Percentiles rank a stretch among this genome's conserved stretches.
phyloP scores from a whole-genome alignment of 2,797 vertebrate genomes.

The Peromyscus attwateri region DNA sequence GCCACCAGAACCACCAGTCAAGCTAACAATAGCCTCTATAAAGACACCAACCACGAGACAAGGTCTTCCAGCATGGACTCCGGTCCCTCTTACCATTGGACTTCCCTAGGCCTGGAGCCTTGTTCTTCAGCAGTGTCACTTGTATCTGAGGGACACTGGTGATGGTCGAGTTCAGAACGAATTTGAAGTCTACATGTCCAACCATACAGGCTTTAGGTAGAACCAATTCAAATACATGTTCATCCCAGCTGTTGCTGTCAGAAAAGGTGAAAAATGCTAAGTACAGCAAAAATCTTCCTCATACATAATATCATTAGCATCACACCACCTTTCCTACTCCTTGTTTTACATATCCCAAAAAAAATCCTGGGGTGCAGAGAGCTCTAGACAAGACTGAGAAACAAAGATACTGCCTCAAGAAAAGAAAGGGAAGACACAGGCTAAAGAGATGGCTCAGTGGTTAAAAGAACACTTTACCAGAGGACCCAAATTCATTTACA shows the following conservation, averaged over 20 bases:
- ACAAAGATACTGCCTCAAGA: background rate
- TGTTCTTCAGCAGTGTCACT: constrained; percentile 98
- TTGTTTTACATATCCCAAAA: background rate
- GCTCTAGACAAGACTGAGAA: background rate
- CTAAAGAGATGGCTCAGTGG: background rate
- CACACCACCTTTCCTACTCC: background rate
- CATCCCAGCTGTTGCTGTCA: constrained; percentile 97
- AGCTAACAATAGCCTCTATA: constrained; percentile 13
- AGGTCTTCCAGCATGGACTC: constrained; percentile 53
- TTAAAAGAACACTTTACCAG: background rate
- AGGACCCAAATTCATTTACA: background rate
- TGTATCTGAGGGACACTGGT: constrained; percentile 99
- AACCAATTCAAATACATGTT: constrained; percentile 98
- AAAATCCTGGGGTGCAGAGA: background rate
- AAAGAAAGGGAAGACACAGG: background rate
- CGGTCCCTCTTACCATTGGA: constrained; percentile 93
- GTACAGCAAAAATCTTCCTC: constrained; percentile 37
- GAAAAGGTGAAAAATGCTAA: constrained; percentile 61
- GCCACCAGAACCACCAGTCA: background rate
- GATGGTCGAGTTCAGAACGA: constrained; percentile 97
- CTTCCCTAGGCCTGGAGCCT: constrained; percentile 98
- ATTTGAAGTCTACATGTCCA: constrained; percentile 99
- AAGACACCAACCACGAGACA: constrained; percentile 43
- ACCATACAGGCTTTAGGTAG: constrained; percentile 99
- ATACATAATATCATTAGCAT: background rate